Conservation (phyloP, 2,888 invertebrate species). For the Mimachlamys varia region DNA sequence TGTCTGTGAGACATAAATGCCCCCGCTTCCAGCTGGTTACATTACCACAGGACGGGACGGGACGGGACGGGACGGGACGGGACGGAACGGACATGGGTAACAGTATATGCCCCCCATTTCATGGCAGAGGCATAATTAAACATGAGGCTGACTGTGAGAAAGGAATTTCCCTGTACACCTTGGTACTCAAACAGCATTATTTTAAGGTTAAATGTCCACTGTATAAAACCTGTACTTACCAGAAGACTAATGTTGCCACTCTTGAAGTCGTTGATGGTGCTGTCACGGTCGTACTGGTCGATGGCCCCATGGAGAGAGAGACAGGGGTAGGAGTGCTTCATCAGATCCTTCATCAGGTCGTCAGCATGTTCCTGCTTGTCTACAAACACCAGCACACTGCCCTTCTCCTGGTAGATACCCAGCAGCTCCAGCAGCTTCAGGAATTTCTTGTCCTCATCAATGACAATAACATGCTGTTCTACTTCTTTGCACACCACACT, state of each 20-base stretch:
- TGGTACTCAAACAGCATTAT: too few relatives aligned
- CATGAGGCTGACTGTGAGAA: too few relatives aligned
- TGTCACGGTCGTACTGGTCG: slow-evolving; percentile 99
- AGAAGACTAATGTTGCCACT: slow-evolving; percentile 94
- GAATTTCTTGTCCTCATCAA: slow-evolving; percentile 98
- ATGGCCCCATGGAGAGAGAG: slow-evolving; percentile 99
- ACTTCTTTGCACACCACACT: slow-evolving; percentile 99
- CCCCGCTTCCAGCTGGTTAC: too few relatives aligned
- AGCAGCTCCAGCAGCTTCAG: slow-evolving; percentile 98
- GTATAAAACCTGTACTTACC: slow-evolving; percentile 80
- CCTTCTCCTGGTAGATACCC: slow-evolving; percentile 95
- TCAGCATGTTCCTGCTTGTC: slow-evolving; percentile 99
- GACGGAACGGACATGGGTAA: too few relatives aligned
- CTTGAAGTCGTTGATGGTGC: slow-evolving; percentile 98
- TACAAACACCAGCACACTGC: slow-evolving; percentile 97
- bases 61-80: too few relatives aligned
- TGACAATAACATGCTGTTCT: slow-evolving; percentile 92
- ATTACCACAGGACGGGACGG: too few relatives aligned
- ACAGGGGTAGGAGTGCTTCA: slow-evolving; percentile 98
- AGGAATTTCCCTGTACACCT: too few relatives aligned
- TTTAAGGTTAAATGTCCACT: too few relatives aligned
- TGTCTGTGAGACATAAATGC: too few relatives aligned
- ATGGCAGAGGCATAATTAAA: too few relatives aligned
- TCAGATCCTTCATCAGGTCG: slow-evolving; percentile 91
- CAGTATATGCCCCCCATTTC: too few relatives aligned